phyloP scores from a whole-genome alignment of 92 coral and sea anemone species.

The Epizoanthus stellaris region DNA sequence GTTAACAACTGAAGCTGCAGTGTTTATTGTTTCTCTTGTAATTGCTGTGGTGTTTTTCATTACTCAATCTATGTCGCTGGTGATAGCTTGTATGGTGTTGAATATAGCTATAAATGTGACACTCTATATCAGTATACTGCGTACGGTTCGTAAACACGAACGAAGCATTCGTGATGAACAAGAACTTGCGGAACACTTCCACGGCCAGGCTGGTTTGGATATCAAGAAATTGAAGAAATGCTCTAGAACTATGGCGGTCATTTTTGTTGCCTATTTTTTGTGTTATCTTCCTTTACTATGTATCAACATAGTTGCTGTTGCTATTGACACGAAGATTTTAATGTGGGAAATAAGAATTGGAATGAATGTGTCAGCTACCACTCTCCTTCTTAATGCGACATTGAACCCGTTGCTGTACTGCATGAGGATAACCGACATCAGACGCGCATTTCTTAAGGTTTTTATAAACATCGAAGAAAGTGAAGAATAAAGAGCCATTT shows the following conservation, averaged over 20 bases:
- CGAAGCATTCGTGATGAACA: too few relatives aligned
- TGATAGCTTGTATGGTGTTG: neutral
- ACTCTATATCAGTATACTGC: too few relatives aligned
- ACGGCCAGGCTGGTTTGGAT: too few relatives aligned
- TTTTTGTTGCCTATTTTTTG: neutral
- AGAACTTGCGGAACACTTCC: too few relatives aligned
- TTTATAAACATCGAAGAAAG: neutral
- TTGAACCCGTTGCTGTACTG: neutral
- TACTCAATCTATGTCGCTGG: neutral
- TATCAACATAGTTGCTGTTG: neutral
- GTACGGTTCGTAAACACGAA: too few relatives aligned
- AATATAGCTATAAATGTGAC: too few relatives aligned
- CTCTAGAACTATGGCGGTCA: neutral
- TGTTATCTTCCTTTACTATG: neutral
- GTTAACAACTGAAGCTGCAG: neutral
- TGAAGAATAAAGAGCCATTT: too few relatives aligned
- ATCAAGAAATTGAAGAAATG: too few relatives aligned
- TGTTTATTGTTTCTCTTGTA: neutral
- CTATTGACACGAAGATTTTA: too few relatives aligned
- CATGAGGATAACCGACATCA: conserved; percentile 10
- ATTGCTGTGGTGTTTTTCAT: neutral
- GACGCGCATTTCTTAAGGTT: neutral
- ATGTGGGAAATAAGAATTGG: too few relatives aligned
- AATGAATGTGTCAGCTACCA: too few relatives aligned
- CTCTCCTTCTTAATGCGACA: too few relatives aligned